Evolutionary conservation across 2,888 invertebrate species (phyloP).

Genomic region (Griposia aprilina): DNA sequence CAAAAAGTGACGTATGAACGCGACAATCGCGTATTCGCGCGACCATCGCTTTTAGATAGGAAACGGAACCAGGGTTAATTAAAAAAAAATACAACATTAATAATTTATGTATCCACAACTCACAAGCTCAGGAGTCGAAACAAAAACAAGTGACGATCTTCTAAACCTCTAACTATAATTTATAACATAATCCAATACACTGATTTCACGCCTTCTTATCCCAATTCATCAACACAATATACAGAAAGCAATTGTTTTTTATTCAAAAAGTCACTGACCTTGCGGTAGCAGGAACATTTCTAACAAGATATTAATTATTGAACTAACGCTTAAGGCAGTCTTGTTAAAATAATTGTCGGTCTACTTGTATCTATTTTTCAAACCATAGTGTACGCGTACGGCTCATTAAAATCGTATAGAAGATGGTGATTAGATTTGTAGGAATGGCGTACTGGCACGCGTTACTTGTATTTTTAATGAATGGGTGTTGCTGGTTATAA

Average conservation of each 20-base stretch:
- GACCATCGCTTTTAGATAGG: too few species aligned
- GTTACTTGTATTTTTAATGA: conserved; percentile 46
- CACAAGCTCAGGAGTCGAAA: not conserved
- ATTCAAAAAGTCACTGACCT: conserved; percentile 57
- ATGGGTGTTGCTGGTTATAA: conserved; percentile 36
- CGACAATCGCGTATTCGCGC: too few species aligned
- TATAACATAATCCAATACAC: not conserved
- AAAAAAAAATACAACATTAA: too few species aligned
- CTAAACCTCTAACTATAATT: not conserved
- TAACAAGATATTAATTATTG: conserved; percentile 71
- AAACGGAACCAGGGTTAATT: too few species aligned
- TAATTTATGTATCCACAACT: not conserved
- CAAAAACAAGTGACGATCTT: conserved; percentile 1
- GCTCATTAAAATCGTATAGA: conserved; percentile 70
- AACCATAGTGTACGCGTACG: conserved; percentile 72
- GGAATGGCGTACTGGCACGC: conserved; percentile 41
- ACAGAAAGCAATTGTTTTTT: conserved; percentile 52
- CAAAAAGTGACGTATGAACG: too few species aligned
- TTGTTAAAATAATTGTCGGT: conserved; percentile 73
- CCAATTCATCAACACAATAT: conserved; percentile 48
- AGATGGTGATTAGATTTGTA: conserved; percentile 50
- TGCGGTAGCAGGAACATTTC: conserved; percentile 67
- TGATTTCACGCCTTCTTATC: conserved; percentile 26
- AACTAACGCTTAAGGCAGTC: conserved; percentile 63
- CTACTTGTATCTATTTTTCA: conserved; percentile 71